phyloP scores from a whole-genome alignment of 2,888 invertebrate species.

The Pediacus dermestoides region DNA sequence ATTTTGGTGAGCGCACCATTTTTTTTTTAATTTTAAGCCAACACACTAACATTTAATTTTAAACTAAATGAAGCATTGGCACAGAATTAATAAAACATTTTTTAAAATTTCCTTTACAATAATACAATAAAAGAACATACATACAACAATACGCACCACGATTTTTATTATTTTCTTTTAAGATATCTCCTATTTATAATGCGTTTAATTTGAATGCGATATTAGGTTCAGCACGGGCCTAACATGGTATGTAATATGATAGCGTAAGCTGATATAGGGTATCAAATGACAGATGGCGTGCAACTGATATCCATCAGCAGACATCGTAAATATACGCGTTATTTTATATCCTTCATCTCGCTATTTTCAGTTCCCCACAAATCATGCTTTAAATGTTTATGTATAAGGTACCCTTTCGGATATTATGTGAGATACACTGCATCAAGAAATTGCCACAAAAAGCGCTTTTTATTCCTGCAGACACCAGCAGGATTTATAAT shows the following conservation, averaged over 20 bases:
- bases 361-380: slow-evolving; percentile 26
- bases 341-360: slow-evolving; percentile 37
- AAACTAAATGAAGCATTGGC: too few relatives aligned
- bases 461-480: too few relatives aligned
- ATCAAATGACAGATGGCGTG: slow-evolving; percentile 49
- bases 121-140: too few relatives aligned
- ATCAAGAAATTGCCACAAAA: too few relatives aligned
- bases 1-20: not conserved
- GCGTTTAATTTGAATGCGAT: slow-evolving; percentile 10
- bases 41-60: too few relatives aligned
- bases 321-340: slow-evolving; percentile 34
- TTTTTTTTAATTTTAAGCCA: not conserved
- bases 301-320: slow-evolving; percentile 48
- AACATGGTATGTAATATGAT: slow-evolving; percentile 41
- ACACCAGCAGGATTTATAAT: too few relatives aligned
- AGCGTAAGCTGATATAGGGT: slow-evolving; percentile 40
- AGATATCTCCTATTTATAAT: slow-evolving; percentile 3
- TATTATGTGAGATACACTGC: too few relatives aligned
- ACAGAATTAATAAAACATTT: too few relatives aligned
- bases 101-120: too few relatives aligned
- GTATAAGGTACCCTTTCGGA: too few relatives aligned
- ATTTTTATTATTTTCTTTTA: too few relatives aligned
- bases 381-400: slow-evolving; percentile 21
- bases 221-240: slow-evolving; percentile 37
- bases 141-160: too few relatives aligned